Base-by-base conservation (phyloP, 2,888 invertebrate species). In the Metalampra italica region DNA sequence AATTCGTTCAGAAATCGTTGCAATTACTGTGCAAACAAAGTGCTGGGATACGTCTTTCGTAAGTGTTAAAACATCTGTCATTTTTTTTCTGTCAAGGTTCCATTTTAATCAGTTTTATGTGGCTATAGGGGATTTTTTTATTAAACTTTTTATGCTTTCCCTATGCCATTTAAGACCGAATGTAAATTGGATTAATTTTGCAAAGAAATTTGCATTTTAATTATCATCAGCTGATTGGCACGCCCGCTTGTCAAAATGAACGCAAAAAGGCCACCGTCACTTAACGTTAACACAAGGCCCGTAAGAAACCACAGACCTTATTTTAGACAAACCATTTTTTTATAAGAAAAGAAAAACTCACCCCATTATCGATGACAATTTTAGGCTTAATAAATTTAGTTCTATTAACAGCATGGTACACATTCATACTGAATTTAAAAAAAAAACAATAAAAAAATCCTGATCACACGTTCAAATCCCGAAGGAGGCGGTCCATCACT, bases 21-120 rank as follows among this genome's bases (percentile, higher is more conserved):
- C 40, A 58, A 69, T 67, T 67, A 73, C 73, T 77, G 84, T 75
- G 79, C 71, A 62, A n/a, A 63, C 62, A 65, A 60, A 64, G 75
- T 77, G 82, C 83, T 86, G 83, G 79, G 73, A 78, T 66, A 59
- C 59, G 57, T 57, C 69, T 77, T 74, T 81, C 80, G 87, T 87
- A 81, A 88, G 87, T 86, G 57, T 73, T 64, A 29, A n/a, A 36
- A 36, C 48, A 53, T 54, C 58, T 67, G 61, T 70, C 56, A 64
- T 60, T 58, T 64, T 68, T 68, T 63, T 55, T 69, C 57, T n/a
- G n/a, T 65, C 57, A 65, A 62, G 71, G 54, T 64, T 66, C 69
- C 72, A 73, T 76, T 77, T 73, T 74, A 71, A 71, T 75, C 62
- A 66, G 62, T 71, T 73, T 71, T 67, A 68, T 68, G 60, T 69